A percentile compares a stretch with the other conserved stretches of the same genome.
phyloP scores from a whole-genome alignment of 2,888 invertebrate genomes.

The Stenoptilia bipunctidactyla region DNA sequence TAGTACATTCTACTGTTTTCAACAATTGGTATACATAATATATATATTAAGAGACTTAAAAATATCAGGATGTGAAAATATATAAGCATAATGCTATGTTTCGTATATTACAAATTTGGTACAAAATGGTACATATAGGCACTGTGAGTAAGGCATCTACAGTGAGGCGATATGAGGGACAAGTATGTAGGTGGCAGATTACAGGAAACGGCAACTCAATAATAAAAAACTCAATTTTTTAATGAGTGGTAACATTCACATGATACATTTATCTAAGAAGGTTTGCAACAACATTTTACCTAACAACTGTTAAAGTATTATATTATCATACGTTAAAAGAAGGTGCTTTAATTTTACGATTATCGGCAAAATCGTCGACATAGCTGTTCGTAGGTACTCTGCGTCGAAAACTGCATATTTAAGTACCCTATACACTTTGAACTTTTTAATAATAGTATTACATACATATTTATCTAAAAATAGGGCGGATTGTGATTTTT shows the following conservation, averaged over 20 bases:
- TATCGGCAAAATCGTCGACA: background rate
- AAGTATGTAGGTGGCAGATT: background rate
- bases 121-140: conserved; percentile 74
- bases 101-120: conserved; percentile 58
- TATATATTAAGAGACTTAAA: conserved; percentile 13
- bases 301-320: too few species aligned
- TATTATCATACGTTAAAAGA: too few species aligned
- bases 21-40: background rate
- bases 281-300: too few species aligned
- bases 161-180: conserved; percentile 74
- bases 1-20: conserved; percentile 21
- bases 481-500: conserved; percentile 53
- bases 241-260: background rate
- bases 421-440: conserved; percentile 10
- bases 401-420: too few species aligned
- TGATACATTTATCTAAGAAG: background rate
- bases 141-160: conserved; percentile 90
- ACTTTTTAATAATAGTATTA: conserved; percentile 15
- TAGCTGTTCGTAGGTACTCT: background rate
- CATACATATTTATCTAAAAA: conserved; percentile 52
- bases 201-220: background rate
- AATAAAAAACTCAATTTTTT: background rate
- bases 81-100: conserved; percentile 48
- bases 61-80: conserved; percentile 52
- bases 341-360: background rate